Conservation (phyloP, 2,113 vertebrate species). For the Nematolebias whitei region DNA sequence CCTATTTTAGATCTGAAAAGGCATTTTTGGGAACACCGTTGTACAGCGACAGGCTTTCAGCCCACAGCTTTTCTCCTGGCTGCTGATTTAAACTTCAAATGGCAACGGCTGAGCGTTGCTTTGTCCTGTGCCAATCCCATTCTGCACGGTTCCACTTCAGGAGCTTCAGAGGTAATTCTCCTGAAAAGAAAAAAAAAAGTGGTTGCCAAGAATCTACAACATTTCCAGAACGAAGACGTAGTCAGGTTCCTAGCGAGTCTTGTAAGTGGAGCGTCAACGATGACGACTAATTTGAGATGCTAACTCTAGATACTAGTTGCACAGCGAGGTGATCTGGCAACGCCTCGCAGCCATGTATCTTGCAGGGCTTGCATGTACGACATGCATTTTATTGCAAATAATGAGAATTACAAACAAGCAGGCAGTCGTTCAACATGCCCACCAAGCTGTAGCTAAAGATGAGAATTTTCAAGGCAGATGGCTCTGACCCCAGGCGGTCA, state of each 20-base stretch:
- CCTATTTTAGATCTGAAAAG: conserved; percentile 52
- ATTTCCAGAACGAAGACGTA: conserved; percentile 61
- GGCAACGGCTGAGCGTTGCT: conserved; percentile 47
- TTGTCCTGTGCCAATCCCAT: conserved; percentile 69
- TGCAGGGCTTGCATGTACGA: conserved; percentile 14
- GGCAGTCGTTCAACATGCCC: conserved; percentile 3
- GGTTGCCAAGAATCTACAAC: conserved; percentile 65
- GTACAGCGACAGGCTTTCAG: conserved; percentile 46
- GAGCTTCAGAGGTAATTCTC: conserved; percentile 71
- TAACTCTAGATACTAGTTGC: conserved; percentile 37
- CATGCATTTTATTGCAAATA: conserved; percentile 2
- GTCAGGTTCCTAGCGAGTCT: conserved; percentile 52
- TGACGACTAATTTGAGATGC: conserved; percentile 62
- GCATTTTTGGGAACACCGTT: conserved; percentile 57
- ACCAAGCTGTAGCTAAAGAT: conserved; percentile 48
- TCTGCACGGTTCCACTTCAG: conserved; percentile 67
- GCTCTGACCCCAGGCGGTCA: conserved; percentile 61
- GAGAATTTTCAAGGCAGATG: conserved; percentile 60
- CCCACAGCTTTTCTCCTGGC: conserved; percentile 42
- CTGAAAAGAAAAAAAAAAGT: conserved; percentile 36
- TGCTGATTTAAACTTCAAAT: conserved; percentile 61
- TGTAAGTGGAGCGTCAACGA: conserved; percentile 36
- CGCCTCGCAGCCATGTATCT: conserved; percentile 36
- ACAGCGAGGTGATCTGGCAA: conserved; percentile 36
- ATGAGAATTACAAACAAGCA: conserved; percentile 25